These are phyloP conservation scores for Daboia siamensis DNA, from an alignment of 2,113 vertebrate species.

Conservation along the genomic window DNA sequence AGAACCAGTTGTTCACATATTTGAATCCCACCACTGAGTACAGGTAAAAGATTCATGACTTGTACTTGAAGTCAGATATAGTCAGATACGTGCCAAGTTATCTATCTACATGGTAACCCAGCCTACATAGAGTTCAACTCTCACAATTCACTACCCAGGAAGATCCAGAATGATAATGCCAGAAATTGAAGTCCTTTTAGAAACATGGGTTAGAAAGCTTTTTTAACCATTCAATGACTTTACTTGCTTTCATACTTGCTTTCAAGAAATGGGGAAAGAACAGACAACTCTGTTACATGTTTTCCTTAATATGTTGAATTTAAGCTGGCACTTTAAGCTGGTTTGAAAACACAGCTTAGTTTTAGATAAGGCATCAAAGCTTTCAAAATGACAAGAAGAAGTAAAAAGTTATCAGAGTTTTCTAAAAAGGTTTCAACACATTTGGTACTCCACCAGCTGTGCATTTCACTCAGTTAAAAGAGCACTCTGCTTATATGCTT, in stretches of 20 bases:
- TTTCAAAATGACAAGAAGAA: not conserved
- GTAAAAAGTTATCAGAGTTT: not conserved
- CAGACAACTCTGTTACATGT: not conserved
- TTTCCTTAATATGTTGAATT: not conserved
- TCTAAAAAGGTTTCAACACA: not conserved
- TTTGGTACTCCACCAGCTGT: not conserved
- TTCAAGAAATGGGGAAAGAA: not conserved
- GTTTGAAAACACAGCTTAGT: not conserved
- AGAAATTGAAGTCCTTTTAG: not conserved
- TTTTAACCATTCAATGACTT: not conserved
- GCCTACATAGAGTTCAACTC: not conserved
- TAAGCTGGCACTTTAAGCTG: not conserved
- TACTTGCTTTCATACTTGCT: not conserved
- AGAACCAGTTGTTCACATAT: no score
- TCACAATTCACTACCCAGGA: not conserved
- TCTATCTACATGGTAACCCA: not conserved
- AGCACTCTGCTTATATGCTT: not conserved
- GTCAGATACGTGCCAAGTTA: not conserved
- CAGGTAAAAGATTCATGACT: not conserved
- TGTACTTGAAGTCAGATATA: not conserved
- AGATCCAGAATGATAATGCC: not conserved
- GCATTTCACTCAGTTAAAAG: not conserved
- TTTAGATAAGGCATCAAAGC: not conserved
- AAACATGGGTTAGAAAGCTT: not conserved
- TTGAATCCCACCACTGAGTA: no score